Evolutionary conservation across 2,113 vertebrate genomes (phyloP), one percentile per base, ranked within the genome.

Genomic region (Vireo altiloquus): DNA sequence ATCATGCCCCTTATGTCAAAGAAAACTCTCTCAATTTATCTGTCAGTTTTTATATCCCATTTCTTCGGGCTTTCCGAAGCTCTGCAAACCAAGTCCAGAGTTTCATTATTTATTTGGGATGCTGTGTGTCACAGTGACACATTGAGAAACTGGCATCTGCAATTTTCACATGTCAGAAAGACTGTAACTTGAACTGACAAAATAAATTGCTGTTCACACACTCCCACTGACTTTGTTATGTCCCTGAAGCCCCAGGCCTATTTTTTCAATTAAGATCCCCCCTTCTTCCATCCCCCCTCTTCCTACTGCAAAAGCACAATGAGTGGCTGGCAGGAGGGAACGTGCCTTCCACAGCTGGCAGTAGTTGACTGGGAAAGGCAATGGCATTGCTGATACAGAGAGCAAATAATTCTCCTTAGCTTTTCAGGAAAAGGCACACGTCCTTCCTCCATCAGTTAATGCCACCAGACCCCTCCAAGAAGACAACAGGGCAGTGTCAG

Each of bases 211-310:
- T 70, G 63, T 89, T 72, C 72, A 77, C 65, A 89, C 92, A 95
- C 96, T 93, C 95, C 90, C 69, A 89, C 77, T 97, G 93, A 96
- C 91, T 97, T 93, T 96, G 82, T 87, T 81, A 83, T 87, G 90
- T 97, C 84, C 94, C 78, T 52, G 92, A 89, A 82, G 96, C 95
- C 53, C 54, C 92, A 69, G 79, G 79, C 95, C 95, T 96, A 94
- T 96, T 96, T 93, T 96, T 96, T 96, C 91, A 96, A 96, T 92
- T 91, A 96, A 97, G 91, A 95, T 88, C 68, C 94, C 89, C 89
- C 69, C 74, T 84, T 95, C 92, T 87, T 74, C 53, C 39, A 84
- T 96, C 60, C 65, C 47, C 47, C 61, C 52, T 87, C 95, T 77
- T 81, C 86, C 91, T 56, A 50, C 52, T 90, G 54, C 79, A 95